A percentile compares a stretch with the other conserved stretches of the same genome.
phyloP scores from a whole-genome alignment of 2,888 invertebrate genomes.

The Acleris cristana region DNA sequence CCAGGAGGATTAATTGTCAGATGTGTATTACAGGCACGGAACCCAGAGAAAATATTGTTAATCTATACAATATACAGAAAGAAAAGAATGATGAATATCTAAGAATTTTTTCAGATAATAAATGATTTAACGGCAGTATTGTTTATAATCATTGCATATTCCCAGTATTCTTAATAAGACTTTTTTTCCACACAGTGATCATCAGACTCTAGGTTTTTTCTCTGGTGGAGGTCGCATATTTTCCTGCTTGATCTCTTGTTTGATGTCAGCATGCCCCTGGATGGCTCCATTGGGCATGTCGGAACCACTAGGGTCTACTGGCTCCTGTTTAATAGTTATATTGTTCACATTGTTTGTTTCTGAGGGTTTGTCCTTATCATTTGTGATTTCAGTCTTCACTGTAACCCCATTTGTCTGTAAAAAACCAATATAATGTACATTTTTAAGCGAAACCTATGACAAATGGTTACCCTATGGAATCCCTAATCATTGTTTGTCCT shows the following conservation, averaged over 20 bases:
- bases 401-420: conserved; percentile 73
- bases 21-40: conserved; percentile 57
- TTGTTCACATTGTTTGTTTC: conserved; percentile 68
- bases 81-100: conserved; percentile 60
- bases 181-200: too few relatives aligned
- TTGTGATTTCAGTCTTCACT: conserved; percentile 71
- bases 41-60: conserved; percentile 60
- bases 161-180: too few relatives aligned
- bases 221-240: conserved; percentile 95
- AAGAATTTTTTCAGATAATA: conserved; percentile 15
- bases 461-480: too few relatives aligned
- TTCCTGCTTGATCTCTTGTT: conserved; percentile 88
- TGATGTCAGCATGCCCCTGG: conserved; percentile 82
- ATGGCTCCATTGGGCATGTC: conserved; percentile 75
- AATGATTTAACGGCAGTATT: neutral
- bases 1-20: conserved; percentile 67
- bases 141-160: too few relatives aligned
- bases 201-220: conserved; percentile 87
- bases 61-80: conserved; percentile 65
- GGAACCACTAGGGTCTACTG: conserved; percentile 71
- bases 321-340: conserved; percentile 79
- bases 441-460: too few relatives aligned
- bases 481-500: too few relatives aligned
- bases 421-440: conserved; percentile 8
- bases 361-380: conserved; percentile 70